phyloP scores from a whole-genome alignment of 2,888 invertebrate species.

The Tachina lurida region DNA sequence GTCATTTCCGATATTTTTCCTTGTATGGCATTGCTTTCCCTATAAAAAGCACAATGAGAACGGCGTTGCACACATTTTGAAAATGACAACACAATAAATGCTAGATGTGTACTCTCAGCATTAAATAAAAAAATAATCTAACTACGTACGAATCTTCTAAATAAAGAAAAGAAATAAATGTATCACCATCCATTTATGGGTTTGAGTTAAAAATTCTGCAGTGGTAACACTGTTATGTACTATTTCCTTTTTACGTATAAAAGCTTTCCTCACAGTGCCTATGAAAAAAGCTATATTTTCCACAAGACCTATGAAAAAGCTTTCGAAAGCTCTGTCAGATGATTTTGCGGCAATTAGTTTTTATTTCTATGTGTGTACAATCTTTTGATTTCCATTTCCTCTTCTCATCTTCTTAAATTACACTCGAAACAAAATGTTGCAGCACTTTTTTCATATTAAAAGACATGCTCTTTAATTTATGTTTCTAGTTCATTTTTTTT shows the following conservation, averaged over 20 bases:
- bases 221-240: background rate
- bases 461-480: background rate
- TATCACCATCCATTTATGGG: too few species aligned
- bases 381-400: slow-evolving; percentile 39
- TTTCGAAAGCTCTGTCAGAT: background rate
- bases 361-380: background rate
- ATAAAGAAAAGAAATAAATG: too few species aligned
- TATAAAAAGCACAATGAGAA: too few species aligned
- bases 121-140: too few species aligned
- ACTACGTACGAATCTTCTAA: too few species aligned
- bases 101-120: too few species aligned
- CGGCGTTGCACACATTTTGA: too few species aligned
- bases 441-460: background rate
- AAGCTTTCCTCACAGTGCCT: background rate
- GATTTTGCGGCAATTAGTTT: background rate
- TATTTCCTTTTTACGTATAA: background rate
- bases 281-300: background rate
- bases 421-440: background rate
- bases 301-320: background rate
- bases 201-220: too few species aligned
- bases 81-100: too few species aligned
- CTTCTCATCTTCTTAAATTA: background rate
- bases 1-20: too few species aligned
- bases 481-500: slow-evolving; percentile 20
- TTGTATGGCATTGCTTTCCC: too few species aligned